Percentiles rank a stretch among this genome's conserved stretches.
Conservation (phyloP, 2,888 invertebrate genomes). For the Archaeoteleia sp. region DNA sequence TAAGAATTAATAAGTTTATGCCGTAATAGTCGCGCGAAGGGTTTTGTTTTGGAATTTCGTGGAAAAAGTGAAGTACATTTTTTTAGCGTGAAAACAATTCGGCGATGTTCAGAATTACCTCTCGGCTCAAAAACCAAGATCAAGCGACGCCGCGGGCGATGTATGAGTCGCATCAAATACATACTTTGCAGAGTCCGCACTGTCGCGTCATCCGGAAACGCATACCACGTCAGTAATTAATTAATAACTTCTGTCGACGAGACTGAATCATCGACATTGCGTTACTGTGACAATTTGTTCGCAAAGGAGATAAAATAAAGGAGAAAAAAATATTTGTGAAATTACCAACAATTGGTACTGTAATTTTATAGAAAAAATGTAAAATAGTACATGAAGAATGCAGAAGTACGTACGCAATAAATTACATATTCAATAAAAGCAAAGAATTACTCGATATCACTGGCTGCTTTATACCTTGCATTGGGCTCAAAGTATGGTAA, state of each 20-base stretch:
- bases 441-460: too few species aligned
- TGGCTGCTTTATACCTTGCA: too few species aligned
- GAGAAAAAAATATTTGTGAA: background rate
- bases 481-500: too few species aligned
- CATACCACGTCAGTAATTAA: conserved; percentile 25
- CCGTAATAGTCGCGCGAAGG: too few species aligned
- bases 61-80: too few species aligned
- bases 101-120: conserved; percentile 12
- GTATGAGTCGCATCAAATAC: conserved; percentile 36
- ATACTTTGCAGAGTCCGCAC: conserved; percentile 16
- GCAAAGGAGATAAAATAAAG: background rate
- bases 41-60: too few species aligned
- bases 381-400: too few species aligned
- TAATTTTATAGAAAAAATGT: too few species aligned
- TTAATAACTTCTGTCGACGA: conserved; percentile 22
- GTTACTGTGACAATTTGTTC: background rate
- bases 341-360: too few species aligned
- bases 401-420: background rate
- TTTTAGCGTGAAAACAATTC: conserved; percentile 6
- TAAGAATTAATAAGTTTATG: too few species aligned
- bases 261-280: conserved; percentile 24
- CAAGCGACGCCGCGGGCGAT: conserved; percentile 31
- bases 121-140: conserved; percentile 16
- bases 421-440: too few species aligned
- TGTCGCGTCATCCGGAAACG: conserved; percentile 29